Evolutionary conservation across 2,797 vertebrate genomes (phyloP).

Genomic region (Kryptopterus vitreolus): DNA sequence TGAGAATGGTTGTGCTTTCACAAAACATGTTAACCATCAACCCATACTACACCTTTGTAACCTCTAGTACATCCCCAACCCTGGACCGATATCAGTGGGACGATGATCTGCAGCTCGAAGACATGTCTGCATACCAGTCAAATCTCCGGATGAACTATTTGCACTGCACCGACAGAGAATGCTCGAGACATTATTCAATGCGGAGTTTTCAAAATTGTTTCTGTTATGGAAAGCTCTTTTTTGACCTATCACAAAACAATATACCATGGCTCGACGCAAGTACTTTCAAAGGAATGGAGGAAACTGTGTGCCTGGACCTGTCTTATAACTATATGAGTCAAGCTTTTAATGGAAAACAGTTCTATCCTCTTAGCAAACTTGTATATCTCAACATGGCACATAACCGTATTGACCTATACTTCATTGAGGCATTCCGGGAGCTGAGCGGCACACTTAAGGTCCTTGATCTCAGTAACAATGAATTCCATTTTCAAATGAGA

Average conservation of each 20-base stretch:
- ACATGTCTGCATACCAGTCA: background rate
- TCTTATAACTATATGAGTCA: slow-evolving; percentile 82
- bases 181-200: slow-evolving; percentile 45
- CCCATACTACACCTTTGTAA: slow-evolving; percentile 38
- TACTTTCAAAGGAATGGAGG: slow-evolving; percentile 74
- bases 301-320: slow-evolving; percentile 75
- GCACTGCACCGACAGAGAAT: slow-evolving; percentile 13
- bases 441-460: slow-evolving; percentile 69
- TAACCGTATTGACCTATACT: slow-evolving; percentile 81
- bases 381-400: slow-evolving; percentile 73
- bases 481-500: slow-evolving; percentile 78
- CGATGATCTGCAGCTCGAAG: slow-evolving; percentile 28
- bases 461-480: slow-evolving; percentile 78
- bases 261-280: slow-evolving; percentile 66
- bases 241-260: slow-evolving; percentile 80
- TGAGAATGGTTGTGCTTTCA: slow-evolving; percentile 70
- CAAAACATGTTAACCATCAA: slow-evolving; percentile 76
- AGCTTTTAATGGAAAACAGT: slow-evolving; percentile 62
- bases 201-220: slow-evolving; percentile 53
- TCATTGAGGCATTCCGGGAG: slow-evolving; percentile 67
- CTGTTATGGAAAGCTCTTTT: slow-evolving; percentile 58
- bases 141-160: slow-evolving; percentile 15
- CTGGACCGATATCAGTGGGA: background rate
- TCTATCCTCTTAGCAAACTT: slow-evolving; percentile 65
- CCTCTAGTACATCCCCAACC: slow-evolving; percentile 29